Evolutionary conservation across 2,888 invertebrate species (phyloP).

Genomic region (Matsumyia berberina): DNA sequence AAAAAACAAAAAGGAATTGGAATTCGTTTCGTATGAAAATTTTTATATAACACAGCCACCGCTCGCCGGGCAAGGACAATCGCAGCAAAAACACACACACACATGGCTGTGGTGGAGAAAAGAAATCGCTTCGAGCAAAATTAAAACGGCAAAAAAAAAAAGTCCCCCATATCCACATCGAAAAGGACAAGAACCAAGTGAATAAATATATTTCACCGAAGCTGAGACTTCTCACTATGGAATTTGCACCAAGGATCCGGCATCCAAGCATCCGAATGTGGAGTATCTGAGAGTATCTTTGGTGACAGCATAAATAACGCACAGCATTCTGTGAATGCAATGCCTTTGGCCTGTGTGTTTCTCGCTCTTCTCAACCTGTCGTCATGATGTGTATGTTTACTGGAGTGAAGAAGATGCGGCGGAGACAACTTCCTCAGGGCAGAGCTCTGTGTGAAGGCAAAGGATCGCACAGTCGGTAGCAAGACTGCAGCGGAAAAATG

Average conservation of each 20-base stretch:
- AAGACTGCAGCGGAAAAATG: constrained; percentile 64
- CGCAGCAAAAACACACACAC: constrained; percentile 14
- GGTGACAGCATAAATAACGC: constrained; percentile 76
- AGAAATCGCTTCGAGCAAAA: constrained; percentile 63
- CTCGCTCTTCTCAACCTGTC: constrained; percentile 47
- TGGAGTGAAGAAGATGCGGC: constrained; percentile 52
- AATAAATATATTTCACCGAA: constrained; percentile 62
- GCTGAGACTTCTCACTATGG: constrained; percentile 69
- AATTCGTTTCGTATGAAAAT: constrained; percentile 70
- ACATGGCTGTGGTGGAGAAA: constrained; percentile 6
- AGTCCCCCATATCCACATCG: not conserved
- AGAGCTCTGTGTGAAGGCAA: constrained; percentile 49
- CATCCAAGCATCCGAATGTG: constrained; percentile 20
- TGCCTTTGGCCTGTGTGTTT: constrained; percentile 15
- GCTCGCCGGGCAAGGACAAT: constrained; percentile 56
- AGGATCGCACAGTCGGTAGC: constrained; percentile 57
- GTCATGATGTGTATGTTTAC: constrained; percentile 62
- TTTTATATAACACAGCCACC: constrained; percentile 49
- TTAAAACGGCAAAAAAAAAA: constrained; percentile 42
- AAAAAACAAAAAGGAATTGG: constrained; percentile 38
- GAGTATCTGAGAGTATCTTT: constrained; percentile 58
- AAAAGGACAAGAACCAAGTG: constrained; percentile 31
- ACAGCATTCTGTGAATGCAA: constrained; percentile 48
- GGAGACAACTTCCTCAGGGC: constrained; percentile 72
- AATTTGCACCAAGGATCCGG: constrained; percentile 60